Base-by-base conservation (phyloP, 2,888 invertebrate species). In the Plebejus anna region DNA sequence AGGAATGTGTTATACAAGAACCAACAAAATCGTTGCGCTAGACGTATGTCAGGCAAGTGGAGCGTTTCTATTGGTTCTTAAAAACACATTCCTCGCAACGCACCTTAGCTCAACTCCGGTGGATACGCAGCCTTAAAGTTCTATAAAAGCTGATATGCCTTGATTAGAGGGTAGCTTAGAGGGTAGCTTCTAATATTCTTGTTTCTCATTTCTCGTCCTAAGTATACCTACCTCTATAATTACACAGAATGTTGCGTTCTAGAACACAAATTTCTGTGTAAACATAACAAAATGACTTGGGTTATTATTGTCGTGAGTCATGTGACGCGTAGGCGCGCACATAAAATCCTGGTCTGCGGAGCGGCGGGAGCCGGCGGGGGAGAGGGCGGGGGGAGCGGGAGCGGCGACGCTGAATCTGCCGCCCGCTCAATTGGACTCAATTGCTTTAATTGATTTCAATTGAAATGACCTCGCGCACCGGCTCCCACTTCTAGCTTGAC, bases 361-460 rank as follows among this genome's bases (percentile, higher is more conserved):
- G 89, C 87, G 88, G 32, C 32, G 32, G 32, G 32, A 32, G 32
- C 32, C 1, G 32, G 32, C 32, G 32, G 32, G 32, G 32, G 32
- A 22, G 32, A 32, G 32, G 28, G 22, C 22, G 59, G 59, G 22
- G 87, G 55, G 55, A 16, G 16, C 55, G 47, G 47, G 47, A 89
- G 87, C 83, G 86, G 85, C 85, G 87, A 88, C 92, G 91, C 88
- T 90, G 92, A 94, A 92, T 94, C 94, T 92, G 90, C 93, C 90
- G 92, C 89, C 82, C 87, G 88, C 86, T 93, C 92, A 94, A 94
- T 94, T 94, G 93, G 83, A 87, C 87, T 86, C 92, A 94, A 94
- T 94, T 94, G 92, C 84, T 92, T 92, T 91, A 93, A 94, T 93
- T 90, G 90, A 87, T 82, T 92, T 92, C 93, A 93, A 94, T 94